Base-by-base conservation (phyloP, 2,888 invertebrate genomes). In the Drosophila stalkeri region DNA sequence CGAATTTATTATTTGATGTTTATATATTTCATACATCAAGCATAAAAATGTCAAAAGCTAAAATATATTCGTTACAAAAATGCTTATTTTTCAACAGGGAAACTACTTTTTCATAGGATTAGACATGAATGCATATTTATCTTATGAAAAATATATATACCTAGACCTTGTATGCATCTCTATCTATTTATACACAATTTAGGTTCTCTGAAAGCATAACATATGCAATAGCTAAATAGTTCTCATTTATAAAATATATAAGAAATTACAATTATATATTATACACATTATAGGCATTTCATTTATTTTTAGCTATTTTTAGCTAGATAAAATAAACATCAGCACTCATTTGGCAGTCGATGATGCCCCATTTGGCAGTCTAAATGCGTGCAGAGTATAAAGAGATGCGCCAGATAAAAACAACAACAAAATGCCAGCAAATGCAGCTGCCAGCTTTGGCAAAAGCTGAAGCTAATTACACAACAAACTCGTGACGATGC, bases 381-480 rank as follows among this genome's bases (percentile, higher is more conserved):
- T 2, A 6, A 14, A 1, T 7, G 12, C 9, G 27, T 5, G 27
- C 18, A 39, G 47, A 39, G 60, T 31, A 41, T 60, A 33, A 39
- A 65, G 49, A 52, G 69, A 80, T 72, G 80, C 55, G 63, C 76
- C 47, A 35, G 63, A 35, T 49, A 39, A 72, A 33, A 46, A 27
- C 0, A 27, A 12, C 31, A 49, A 49, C 9, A 20, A n/a, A 47
- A 27, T 23, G 55, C 64, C 51, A 46, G 11, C 33, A 60, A 56
- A 41, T 61, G 73, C 72, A 73, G 61, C 52, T 69, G 56, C 23
- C 57, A 52, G 46, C 56, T 49, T 64, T 57, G 57, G 59, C 60
- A 43, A 66, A 54, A 59, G 31, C 51, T 61, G 52, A 65, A 63
- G 60, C 62, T 77, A 79, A 81, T 80, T 80, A 65, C 74, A 77